Evolutionary conservation across 30 jellyfish, hydroid and myxozoan species (phyloP).

Genomic region (Clytia hemisphaerica): DNA sequence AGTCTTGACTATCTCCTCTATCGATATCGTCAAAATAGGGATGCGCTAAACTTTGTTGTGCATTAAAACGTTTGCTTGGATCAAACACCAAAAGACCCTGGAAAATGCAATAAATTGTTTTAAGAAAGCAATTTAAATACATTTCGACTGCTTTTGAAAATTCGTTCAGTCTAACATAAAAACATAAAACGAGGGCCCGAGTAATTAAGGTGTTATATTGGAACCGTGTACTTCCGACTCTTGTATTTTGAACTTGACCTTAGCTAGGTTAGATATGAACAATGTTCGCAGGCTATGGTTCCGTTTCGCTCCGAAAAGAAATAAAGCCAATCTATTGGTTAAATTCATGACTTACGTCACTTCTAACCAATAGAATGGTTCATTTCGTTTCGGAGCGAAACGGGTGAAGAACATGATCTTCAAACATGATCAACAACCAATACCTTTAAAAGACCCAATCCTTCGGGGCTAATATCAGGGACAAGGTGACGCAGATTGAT

Average conservation of each 20-base stretch:
- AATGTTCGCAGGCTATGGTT: too few relatives aligned
- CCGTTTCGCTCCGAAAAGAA: not conserved
- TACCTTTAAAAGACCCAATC: slow-evolving; percentile 62
- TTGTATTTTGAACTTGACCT: too few relatives aligned
- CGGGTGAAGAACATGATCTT: not conserved
- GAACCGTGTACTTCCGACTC: not conserved
- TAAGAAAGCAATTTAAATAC: not conserved
- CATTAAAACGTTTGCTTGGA: slow-evolving; percentile 60
- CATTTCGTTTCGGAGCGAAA: too few relatives aligned
- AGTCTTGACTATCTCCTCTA: slow-evolving; percentile 42
- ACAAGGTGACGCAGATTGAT: slow-evolving; percentile 49
- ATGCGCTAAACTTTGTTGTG: slow-evolving; percentile 66
- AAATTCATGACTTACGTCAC: too few relatives aligned
- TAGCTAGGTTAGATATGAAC: too few relatives aligned
- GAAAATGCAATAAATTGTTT: not conserved
- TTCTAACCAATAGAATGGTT: too few relatives aligned
- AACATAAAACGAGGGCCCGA: not conserved
- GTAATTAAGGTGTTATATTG: not conserved
- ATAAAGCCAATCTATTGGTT: too few relatives aligned
- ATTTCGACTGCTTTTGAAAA: not conserved
- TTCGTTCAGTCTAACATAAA: not conserved
- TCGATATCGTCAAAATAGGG: slow-evolving; percentile 40
- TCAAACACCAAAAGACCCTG: slow-evolving; percentile 65
- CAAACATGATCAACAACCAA: not conserved
- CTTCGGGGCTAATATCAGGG: slow-evolving; percentile 69